phyloP scores from a whole-genome alignment of 2,113 vertebrate genomes.

The Tetrax tetrax region DNA sequence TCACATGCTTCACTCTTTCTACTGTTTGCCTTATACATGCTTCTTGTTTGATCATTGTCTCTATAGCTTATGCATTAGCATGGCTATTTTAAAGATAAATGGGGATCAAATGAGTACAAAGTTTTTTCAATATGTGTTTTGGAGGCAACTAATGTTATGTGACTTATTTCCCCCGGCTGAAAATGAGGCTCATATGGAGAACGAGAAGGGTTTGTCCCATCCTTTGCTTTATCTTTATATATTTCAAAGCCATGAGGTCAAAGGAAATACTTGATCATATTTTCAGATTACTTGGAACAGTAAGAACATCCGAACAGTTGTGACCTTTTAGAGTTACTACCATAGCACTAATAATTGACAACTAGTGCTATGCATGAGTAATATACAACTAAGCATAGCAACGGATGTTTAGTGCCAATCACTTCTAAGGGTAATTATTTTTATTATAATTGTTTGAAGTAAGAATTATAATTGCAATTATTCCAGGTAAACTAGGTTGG shows the following conservation, averaged over 20 bases:
- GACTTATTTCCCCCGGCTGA: neutral
- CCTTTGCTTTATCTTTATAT: neutral
- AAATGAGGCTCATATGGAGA: neutral
- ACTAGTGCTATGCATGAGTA: neutral
- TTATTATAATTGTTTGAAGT: neutral
- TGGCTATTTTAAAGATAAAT: neutral
- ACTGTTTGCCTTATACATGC: neutral
- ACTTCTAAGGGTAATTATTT: neutral
- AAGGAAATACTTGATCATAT: neutral
- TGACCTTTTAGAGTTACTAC: neutral
- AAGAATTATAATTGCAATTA: neutral
- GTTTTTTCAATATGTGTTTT: neutral
- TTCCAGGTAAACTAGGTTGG: neutral
- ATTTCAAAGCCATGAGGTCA: neutral
- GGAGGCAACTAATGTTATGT: neutral
- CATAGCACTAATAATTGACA: neutral
- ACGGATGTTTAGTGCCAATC: neutral
- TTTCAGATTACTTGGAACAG: neutral
- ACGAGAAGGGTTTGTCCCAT: neutral
- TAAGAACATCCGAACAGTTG: neutral
- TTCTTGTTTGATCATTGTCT: neutral
- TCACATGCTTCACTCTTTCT: neutral
- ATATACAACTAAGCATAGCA: neutral
- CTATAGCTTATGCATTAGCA: neutral
- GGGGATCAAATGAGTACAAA: neutral